phyloP scores from a whole-genome alignment of 2,113 vertebrate genomes.

The Australoheros scitulus region DNA sequence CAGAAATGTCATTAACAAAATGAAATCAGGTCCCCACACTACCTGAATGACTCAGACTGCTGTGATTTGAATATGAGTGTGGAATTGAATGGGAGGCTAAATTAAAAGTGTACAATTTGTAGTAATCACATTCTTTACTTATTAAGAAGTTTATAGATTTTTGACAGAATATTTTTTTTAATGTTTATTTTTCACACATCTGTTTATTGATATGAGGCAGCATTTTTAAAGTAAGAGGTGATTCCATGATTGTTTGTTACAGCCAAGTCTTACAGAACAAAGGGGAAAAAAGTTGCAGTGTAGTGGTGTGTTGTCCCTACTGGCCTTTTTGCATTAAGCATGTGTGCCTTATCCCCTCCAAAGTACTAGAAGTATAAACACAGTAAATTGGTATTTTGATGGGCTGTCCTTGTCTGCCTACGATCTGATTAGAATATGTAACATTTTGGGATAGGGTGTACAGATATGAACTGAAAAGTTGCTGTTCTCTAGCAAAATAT shows the following conservation, averaged over 20 bases:
- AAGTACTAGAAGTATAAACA: not conserved
- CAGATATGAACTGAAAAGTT: not conserved
- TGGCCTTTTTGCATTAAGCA: not conserved
- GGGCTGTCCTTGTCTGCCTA: not conserved
- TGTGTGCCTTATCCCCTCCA: not conserved
- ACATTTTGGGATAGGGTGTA: not conserved
- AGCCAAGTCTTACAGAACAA: not conserved
- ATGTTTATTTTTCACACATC: not conserved
- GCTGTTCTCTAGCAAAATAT: not conserved
- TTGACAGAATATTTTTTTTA: not conserved
- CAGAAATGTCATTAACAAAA: not conserved
- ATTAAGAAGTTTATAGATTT: slow-evolving; percentile 12
- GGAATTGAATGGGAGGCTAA: slow-evolving; percentile 25
- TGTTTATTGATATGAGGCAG: too few relatives aligned
- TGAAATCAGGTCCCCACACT: not conserved
- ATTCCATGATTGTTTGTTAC: not conserved
- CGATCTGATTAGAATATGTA: not conserved
- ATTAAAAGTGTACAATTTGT: slow-evolving; percentile 3
- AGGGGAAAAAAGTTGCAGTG: not conserved
- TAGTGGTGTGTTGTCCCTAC: not conserved
- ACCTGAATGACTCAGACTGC: not conserved
- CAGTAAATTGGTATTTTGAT: not conserved
- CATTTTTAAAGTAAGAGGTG: too few relatives aligned
- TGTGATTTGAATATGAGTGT: slow-evolving; percentile 16
- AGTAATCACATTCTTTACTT: not conserved